Evolutionary conservation across 2,797 vertebrate species (phyloP), one percentile per base, ranked within the genome.

Genomic region (Thamnophis elegans): DNA sequence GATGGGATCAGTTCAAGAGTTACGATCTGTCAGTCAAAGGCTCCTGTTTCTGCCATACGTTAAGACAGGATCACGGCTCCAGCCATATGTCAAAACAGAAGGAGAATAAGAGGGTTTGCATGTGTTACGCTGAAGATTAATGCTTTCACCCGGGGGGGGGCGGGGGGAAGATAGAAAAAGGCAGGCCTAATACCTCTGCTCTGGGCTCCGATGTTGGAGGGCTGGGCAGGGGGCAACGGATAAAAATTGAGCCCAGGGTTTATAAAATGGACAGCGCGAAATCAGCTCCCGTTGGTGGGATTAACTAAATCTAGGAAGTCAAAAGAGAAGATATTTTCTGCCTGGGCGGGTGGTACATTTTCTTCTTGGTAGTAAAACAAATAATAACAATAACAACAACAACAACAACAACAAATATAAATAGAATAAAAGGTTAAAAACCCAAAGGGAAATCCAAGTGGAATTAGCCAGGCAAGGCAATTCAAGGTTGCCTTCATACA

Each of bases 121-220:
- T 78, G 36, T 78, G 36, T 42, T 78, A 78, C 18, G 1, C 36
- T 10, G 20, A 22, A 78, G 73, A 78, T 78, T 42, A 42, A 78
- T 22, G 73, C 59, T 42, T 36, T 36, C 32, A 73, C 32, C n/a
- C 9, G 68, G 10, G 16, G 12, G 4, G 3, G 22, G 53, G 9
- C 0, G 54, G 14, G 8, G 1, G 0, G 1, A 20, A 47, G n/a
- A n/a, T 47, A 3, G 47, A 47, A 5, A 4, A 78, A 42, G 18
- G 18, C 32, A 42, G 0, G 18, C 32, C 4, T 36, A 10, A 36
- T 9, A 42, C 20, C 32, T 78, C 32, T 78, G 32, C 32, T 78
- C 78, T 36, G 20, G 68, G 68, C 32, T 42, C 18, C 3, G 3
- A 42, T 10, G 68, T 42, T 1, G 22, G 18, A 36, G 32, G 36